Base-by-base conservation (phyloP, 2,888 invertebrate genomes). In the Punctoribates punctum region DNA sequence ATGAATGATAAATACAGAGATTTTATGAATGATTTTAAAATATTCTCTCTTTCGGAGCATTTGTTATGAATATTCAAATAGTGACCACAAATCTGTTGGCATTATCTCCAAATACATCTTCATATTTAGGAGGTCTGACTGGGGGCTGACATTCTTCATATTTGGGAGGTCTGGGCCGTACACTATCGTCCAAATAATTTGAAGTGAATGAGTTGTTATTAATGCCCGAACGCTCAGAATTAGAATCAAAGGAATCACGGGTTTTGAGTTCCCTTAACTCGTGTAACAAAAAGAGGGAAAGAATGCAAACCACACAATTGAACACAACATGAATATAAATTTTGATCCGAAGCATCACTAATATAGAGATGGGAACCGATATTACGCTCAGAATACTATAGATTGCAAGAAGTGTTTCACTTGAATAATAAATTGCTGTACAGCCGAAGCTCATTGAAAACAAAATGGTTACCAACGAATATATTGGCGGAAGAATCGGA, bases 351-450 rank as follows among this genome's bases (percentile, higher is more conserved):
- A 65, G 17, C 38, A 34, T 65, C 34, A 65, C 65, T 65, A 65
- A 65, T 29, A 65, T 20, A n/a, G 65, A 29, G 27, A 65, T 65
- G n/a, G 65, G 65, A 65, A 34, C 38, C 65, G 27, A 65, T n/a
- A 65, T 20, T n/a, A 65, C 38, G 17, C 27, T 34, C 9, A 65
- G 8, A 9, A 65, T 34, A 20, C 65, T n/a, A 65, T 17, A 65
- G n/a, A 65, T 20, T 17, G 65, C 38, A 4, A 65, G 38, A 34
- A 65, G 20, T 29, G 34, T 17, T 34, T 65, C 65, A 65, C 65
- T 65, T 6, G 38, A 38, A 6, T 34, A 65, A 34, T 34, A 65
- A 8, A 65, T 17, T 27, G 34, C 65, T 17, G 25, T 65, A 17
- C 25, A 34, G 34, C 65, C 65, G 11, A 65, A 65, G 6, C 34